Conservation (phyloP, 1,140 invertebrate species). For the Drosophila equinoxialis region DNA sequence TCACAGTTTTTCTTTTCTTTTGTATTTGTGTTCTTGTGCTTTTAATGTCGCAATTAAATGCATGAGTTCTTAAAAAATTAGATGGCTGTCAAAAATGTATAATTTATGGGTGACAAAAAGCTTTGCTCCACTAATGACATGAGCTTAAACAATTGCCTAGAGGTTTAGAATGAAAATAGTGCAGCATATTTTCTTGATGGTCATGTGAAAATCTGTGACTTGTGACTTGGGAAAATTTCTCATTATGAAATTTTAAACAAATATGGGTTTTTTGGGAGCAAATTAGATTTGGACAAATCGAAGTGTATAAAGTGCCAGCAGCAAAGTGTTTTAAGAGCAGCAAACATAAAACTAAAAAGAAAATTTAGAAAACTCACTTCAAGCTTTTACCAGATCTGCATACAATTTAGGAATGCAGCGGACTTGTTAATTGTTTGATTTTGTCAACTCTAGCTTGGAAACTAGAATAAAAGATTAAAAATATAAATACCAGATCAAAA, state of each 20-base stretch:
- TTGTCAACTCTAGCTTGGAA: no score
- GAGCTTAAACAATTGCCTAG: background rate
- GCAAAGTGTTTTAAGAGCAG: no score
- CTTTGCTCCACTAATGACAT: slow-evolving; percentile 37
- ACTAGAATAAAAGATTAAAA: no score
- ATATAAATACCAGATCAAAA: no score
- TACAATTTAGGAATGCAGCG: no score
- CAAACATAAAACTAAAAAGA: no score
- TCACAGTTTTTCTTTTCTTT: slow-evolving; percentile 17
- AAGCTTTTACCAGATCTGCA: no score
- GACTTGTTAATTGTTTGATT: no score
- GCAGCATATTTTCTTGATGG: background rate
- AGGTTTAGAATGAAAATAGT: background rate
- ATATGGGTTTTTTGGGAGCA: no score
- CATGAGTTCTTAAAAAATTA: slow-evolving; percentile 78
- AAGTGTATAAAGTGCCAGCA: no score
- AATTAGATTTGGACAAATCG: no score
- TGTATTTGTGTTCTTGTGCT: slow-evolving; percentile 32
- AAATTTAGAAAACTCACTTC: no score
- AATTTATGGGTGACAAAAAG: slow-evolving; percentile 66
- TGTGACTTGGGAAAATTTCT: background rate
- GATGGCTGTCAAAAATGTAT: slow-evolving; percentile 70
- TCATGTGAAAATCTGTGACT: slow-evolving; percentile 17
- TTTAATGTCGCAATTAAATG: slow-evolving; percentile 81
- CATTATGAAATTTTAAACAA: background rate